Conservation (phyloP, 2,113 vertebrate genomes). For the Isichthys henryi region DNA sequence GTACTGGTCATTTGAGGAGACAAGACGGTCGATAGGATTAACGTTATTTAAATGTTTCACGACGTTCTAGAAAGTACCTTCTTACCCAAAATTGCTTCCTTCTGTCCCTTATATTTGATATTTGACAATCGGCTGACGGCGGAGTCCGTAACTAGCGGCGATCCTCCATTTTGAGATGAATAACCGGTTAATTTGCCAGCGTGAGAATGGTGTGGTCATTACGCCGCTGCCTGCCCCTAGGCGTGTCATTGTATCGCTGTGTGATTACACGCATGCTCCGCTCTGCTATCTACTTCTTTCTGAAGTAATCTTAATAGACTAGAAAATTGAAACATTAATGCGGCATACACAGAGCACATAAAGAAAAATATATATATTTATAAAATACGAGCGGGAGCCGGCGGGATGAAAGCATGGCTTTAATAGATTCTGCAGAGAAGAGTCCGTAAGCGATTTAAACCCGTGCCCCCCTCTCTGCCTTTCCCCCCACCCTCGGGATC, state of each 20-base stretch:
- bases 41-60: neutral
- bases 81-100: neutral
- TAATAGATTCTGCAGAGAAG: constrained; percentile 77
- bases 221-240: neutral
- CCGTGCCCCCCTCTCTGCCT: constrained; percentile 39
- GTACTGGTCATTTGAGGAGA: neutral
- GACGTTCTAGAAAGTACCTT: neutral
- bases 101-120: neutral
- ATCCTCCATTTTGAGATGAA: neutral
- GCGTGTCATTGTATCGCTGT: constrained; percentile 57
- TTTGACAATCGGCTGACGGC: neutral
- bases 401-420: constrained; percentile 78
- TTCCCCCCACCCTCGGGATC: constrained; percentile 58
- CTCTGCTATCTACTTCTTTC: constrained; percentile 79
- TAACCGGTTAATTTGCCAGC: constrained; percentile 1
- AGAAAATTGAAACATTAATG: constrained; percentile 86
- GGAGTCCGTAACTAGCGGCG: neutral
- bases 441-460: constrained; percentile 74
- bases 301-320: constrained; percentile 85
- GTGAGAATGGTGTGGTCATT: neutral
- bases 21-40: neutral
- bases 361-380: constrained; percentile 59
- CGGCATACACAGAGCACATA: constrained; percentile 80
- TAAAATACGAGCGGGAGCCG: constrained; percentile 78
- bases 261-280: constrained; percentile 78